Evolutionary conservation across 2,888 invertebrate genomes (phyloP).

Genomic region (Caenorhabditis uteleia): DNA sequence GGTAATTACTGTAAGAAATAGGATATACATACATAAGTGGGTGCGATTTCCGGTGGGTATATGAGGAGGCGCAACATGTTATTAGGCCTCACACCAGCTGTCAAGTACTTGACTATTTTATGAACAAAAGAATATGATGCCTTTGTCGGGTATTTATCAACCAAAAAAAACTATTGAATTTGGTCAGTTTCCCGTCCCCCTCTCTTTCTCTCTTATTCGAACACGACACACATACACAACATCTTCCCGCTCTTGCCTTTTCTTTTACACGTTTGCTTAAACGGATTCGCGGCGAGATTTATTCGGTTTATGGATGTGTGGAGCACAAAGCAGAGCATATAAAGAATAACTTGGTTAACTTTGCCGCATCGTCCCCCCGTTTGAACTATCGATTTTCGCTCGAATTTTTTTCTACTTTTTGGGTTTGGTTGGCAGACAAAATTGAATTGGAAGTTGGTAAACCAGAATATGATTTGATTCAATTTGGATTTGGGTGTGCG

Average conservation of each 20-base stretch:
- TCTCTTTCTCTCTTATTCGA: too few relatives aligned
- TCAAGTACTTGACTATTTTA: slow-evolving; percentile 6
- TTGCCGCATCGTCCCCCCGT: background rate
- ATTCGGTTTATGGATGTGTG: slow-evolving; percentile 35
- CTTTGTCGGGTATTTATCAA: too few relatives aligned
- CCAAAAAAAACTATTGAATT: too few relatives aligned
- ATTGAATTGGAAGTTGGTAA: too few relatives aligned
- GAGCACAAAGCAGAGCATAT: slow-evolving; percentile 46
- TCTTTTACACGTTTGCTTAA: slow-evolving; percentile 13
- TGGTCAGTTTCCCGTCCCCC: too few relatives aligned
- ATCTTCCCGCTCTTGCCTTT: background rate
- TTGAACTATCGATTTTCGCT: too few relatives aligned
- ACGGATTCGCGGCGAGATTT: slow-evolving; percentile 32
- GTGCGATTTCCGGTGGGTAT: slow-evolving; percentile 8
- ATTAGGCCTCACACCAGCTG: too few relatives aligned
- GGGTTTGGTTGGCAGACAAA: too few relatives aligned
- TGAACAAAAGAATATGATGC: background rate
- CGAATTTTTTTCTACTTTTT: too few relatives aligned
- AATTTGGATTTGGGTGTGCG: too few relatives aligned
- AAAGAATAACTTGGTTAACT: slow-evolving; percentile 43
- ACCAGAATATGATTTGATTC: too few relatives aligned
- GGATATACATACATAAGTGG: slow-evolving; percentile 15
- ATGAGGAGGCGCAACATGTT: slow-evolving; percentile 31
- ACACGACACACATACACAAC: too few relatives aligned
- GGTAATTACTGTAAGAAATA: background rate